Evolutionary conservation across 2,888 invertebrate species (phyloP), one percentile per base, ranked within the genome.

Genomic region (Heliconius sara): DNA sequence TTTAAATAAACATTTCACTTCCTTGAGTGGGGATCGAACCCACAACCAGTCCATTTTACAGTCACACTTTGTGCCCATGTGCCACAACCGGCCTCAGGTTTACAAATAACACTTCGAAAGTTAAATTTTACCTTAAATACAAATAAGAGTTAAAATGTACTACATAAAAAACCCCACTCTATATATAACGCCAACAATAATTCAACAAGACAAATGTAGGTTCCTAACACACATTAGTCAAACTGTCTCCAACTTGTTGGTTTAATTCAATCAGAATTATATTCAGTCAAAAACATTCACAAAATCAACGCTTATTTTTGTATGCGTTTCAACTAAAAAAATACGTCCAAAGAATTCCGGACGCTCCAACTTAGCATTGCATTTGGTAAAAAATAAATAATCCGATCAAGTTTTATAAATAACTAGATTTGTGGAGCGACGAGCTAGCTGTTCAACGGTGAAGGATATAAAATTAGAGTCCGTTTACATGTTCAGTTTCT

Each of bases 381-480:
- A 91, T 89, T 86, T 83, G 87, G 25, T 74, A 79, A 85, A 85
- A 85, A 85, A 83, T 81, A 84, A 85, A 85, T 81, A 84, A 81
- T 83, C 79, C 77, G 81, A 84, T 82, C 85, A 84, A 84, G 84
- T 86, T 86, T 85, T 93, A 93, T 91, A 92, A 93, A 93, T 94
- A 94, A 89, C 88, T 89, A 89, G 87, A 91, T 92, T 91, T 91
- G 91, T 91, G 87, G 91, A 91, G 87, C 91, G 89, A 86, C 85
- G 86, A 87, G 87, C 85, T 86, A 87, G 87, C 85, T 86, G 86
- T 84, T 80, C 91, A 89, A 75, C 43, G 63, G 78, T 74, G 57
- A 63, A 76, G 67, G 70, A 65, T 82, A 76, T 81, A 81, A 71
- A 80, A 77, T 72, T 89, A 88, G 87, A 83, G 83, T 81, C 73